Evolutionary conservation across 2,113 vertebrate genomes (phyloP).

Genomic region (Cyrtonyx montezumae): DNA sequence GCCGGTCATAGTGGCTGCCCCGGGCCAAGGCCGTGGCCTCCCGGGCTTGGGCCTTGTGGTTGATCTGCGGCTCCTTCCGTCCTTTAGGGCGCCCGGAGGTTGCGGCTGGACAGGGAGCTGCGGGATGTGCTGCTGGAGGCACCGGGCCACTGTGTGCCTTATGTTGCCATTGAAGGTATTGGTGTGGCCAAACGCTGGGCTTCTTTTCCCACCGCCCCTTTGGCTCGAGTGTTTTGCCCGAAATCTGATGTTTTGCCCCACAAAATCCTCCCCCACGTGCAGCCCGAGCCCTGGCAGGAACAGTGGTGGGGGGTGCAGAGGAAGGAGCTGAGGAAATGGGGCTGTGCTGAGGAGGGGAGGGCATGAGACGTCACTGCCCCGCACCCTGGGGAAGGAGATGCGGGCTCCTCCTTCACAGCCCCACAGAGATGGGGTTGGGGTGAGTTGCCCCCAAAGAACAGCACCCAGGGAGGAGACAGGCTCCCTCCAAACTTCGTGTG

Average conservation of each 20-base stretch:
- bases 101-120: constrained; percentile 88
- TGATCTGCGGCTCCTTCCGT: not conserved
- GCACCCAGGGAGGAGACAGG: not conserved
- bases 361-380: too few species aligned
- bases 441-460: not conserved
- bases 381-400: too few species aligned
- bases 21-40: not conserved
- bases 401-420: not conserved
- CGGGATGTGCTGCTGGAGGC: constrained; percentile 84
- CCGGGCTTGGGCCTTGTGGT: not conserved
- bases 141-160: constrained; percentile 92
- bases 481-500: not conserved
- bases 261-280: not conserved
- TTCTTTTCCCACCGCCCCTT: too few species aligned
- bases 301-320: too few species aligned
- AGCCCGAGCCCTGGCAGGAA: too few species aligned
- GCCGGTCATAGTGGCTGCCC: too few species aligned
- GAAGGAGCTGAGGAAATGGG: too few species aligned
- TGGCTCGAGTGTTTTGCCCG: not conserved
- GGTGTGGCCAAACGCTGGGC: not conserved
- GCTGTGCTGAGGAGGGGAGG: too few species aligned
- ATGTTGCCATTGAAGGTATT: constrained; percentile 93
- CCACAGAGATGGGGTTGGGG: not conserved
- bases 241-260: not conserved
- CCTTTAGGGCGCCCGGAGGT: constrained; percentile 86